A percentile compares a stretch with the other conserved stretches of the same genome.
phyloP scores from a whole-genome alignment of 2,797 vertebrate genomes.

The Peromyscus eremicus region DNA sequence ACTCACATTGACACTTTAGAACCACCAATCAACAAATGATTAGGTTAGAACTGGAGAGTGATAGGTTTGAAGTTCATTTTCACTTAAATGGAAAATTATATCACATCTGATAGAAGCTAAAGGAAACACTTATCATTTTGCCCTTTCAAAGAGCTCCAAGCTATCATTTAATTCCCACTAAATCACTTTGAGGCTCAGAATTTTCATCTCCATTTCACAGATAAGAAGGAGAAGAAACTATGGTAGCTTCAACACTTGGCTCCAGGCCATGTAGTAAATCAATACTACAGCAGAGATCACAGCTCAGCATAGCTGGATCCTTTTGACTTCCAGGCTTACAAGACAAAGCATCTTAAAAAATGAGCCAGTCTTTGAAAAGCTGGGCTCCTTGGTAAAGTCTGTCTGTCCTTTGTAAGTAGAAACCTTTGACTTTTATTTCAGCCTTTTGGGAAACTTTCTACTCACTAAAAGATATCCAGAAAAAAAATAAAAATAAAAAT shows the following conservation, averaged over 20 bases:
- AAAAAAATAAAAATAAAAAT: background rate
- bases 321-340: constrained; percentile 66
- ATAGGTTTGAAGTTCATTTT: constrained; percentile 76
- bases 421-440: constrained; percentile 63
- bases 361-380: constrained; percentile 58
- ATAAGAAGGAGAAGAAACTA: constrained; percentile 63
- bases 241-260: constrained; percentile 54
- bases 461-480: background rate
- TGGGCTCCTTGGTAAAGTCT: constrained; percentile 41
- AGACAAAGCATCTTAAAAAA: constrained; percentile 55
- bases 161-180: constrained; percentile 72
- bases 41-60: constrained; percentile 52
- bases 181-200: constrained; percentile 68
- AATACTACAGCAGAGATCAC: constrained; percentile 63
- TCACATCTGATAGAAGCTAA: constrained; percentile 66
- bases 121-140: constrained; percentile 68
- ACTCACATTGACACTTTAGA: constrained; percentile 27
- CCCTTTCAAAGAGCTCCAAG: constrained; percentile 67
- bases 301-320: constrained; percentile 54
- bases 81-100: constrained; percentile 67
- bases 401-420: constrained; percentile 46
- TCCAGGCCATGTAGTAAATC: constrained; percentile 46
- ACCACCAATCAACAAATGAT: constrained; percentile 48
- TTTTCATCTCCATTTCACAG: constrained; percentile 79
- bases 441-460: background rate